These are phyloP conservation scores for Chorisops tibialis DNA, from an alignment of 2,888 invertebrate species.

Conservation along the genomic window DNA sequence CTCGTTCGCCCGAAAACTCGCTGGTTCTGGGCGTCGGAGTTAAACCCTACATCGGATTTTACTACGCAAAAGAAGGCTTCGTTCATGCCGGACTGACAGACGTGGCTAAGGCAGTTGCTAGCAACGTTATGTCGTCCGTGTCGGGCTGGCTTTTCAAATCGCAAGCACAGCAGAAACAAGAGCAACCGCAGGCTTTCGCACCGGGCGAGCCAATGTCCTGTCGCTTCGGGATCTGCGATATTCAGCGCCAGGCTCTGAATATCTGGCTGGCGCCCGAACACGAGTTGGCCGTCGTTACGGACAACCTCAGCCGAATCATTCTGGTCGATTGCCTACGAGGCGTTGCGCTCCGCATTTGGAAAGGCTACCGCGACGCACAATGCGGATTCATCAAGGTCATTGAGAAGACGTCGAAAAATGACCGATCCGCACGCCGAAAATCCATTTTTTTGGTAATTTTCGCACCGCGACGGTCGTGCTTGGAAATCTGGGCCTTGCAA, in stretches of 20 bases:
- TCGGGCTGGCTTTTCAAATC: conserved; percentile 63
- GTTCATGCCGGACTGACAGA: conserved; percentile 79
- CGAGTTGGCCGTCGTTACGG: conserved; percentile 75
- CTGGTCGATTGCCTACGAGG: conserved; percentile 80
- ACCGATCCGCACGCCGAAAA: conserved; percentile 40
- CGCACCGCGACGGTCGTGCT: conserved; percentile 84
- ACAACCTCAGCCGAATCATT: conserved; percentile 83
- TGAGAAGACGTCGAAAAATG: conserved; percentile 55
- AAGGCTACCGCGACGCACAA: conserved; percentile 94
- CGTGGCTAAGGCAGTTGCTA: conserved; percentile 89
- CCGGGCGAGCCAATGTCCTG: conserved; percentile 67
- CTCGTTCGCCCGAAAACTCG: conserved; percentile 71
- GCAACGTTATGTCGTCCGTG: conserved; percentile 75
- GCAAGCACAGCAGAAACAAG: conserved; percentile 50
- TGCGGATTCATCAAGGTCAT: conserved; percentile 87
- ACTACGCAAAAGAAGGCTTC: conserved; percentile 85
- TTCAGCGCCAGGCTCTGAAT: conserved; percentile 69
- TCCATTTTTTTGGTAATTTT: conserved; percentile 88
- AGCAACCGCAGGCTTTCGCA: conserved; percentile 46
- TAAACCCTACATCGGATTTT: conserved; percentile 83
- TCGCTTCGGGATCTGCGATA: conserved; percentile 78
- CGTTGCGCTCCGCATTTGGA: conserved; percentile 81
- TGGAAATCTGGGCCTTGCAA: conserved; percentile 91
- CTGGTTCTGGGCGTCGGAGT: conserved; percentile 74
- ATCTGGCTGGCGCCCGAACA: conserved; percentile 71